Base-by-base conservation (phyloP, 2,113 vertebrate genomes). In the Lethenteron camtschaticum region DNA sequence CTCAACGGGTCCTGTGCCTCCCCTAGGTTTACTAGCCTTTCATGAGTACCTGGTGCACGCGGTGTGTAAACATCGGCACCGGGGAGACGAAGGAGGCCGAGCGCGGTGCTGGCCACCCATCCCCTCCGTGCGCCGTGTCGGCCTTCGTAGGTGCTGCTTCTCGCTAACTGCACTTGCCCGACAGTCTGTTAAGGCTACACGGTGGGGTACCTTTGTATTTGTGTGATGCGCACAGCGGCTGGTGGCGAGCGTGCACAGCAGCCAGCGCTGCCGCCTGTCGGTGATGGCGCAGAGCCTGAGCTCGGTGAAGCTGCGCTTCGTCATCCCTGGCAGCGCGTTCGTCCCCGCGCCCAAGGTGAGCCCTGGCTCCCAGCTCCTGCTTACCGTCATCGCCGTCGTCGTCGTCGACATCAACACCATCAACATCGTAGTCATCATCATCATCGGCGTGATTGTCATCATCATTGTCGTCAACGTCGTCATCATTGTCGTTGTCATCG, bases 201-300 rank as follows among this genome's bases (percentile, higher is more conserved):
- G 63, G 63, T 8, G 24, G 9, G n/a, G 24, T 10, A 11, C n/a
- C 63, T 16, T 11, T n/a, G 24, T 24, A 16, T 66, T n/a, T 66
- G 24, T 24, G 63, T 73, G 73, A 77, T 20, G 74, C 69, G 66
- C 16, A 1, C 63, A 99, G 94, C 85, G 94, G 73, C 78, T 99
- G 70, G 82, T 77, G 2, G 92, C 91, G 72, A 83, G 79, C 72
- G 82, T 85, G 0, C 77, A 84, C 71, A 82, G 81, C 77, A 82
- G 68, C 12, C 90, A 95, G 70, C 83, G 88, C 55, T 89, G 91
- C 72, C 85, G 94, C 16, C 81, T 99, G 60, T 96, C 94, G 56
- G 8, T 99, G 70, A 92, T 96, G 87, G 80, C 90, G 66, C 94
- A 99, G 79, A 82, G 89, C 75, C 86, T 95, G 73, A 92, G 90